Evolutionary conservation across 2,797 vertebrate species (phyloP).

Genomic region (Monodelphis domestica): DNA sequence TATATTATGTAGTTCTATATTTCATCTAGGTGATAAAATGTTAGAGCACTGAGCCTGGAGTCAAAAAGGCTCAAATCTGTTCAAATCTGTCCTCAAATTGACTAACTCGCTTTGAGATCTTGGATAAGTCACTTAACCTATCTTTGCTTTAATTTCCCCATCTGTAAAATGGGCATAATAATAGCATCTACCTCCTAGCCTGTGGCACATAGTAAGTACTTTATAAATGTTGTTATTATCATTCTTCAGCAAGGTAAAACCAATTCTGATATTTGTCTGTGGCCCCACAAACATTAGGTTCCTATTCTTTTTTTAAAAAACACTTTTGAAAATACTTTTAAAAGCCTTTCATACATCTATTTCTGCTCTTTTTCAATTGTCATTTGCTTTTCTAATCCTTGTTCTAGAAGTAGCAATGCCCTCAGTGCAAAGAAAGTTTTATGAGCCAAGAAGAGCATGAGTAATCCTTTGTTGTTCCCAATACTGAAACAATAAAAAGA

Average conservation of each 20-base stretch:
- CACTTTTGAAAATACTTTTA: background rate
- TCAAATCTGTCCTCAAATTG: background rate
- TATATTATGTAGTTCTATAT: background rate
- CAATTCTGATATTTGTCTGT: background rate
- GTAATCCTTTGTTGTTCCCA: background rate
- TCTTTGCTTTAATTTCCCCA: no score
- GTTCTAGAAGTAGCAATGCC: background rate
- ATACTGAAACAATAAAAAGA: background rate
- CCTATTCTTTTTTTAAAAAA: background rate
- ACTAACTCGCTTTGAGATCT: background rate
- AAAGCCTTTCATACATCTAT: conserved; percentile 21
- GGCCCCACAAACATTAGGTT: background rate
- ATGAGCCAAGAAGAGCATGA: background rate
- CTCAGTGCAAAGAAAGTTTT: background rate
- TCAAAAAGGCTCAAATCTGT: background rate
- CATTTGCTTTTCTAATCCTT: background rate
- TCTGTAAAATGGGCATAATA: background rate
- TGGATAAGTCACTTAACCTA: no score
- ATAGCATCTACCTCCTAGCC: background rate
- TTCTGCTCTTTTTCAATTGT: background rate
- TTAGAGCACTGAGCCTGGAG: background rate
- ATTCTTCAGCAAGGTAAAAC: background rate
- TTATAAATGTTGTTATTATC: background rate
- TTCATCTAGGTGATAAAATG: background rate
- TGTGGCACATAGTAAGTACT: background rate